Conservation (phyloP, 1,140 invertebrate genomes). For the Drosophila arawakana region DNA sequence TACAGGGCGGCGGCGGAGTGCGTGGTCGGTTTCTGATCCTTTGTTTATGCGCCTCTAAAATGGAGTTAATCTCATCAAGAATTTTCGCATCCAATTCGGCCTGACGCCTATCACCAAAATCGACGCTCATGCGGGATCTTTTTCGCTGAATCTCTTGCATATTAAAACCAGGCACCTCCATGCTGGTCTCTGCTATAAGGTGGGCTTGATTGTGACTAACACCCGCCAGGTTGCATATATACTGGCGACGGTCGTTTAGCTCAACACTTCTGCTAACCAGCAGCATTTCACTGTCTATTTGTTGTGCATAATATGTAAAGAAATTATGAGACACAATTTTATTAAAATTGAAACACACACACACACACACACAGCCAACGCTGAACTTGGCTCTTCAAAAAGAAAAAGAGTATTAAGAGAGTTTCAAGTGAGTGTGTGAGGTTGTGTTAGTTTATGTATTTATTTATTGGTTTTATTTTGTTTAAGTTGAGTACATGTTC, state of each 20-base stretch:
- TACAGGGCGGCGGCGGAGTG: constrained; percentile 50
- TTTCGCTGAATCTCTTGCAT: constrained; percentile 43
- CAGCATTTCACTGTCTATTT: constrained; percentile 13
- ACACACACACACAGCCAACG: neutral
- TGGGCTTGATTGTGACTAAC: constrained; percentile 46
- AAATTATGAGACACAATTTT: constrained; percentile 35
- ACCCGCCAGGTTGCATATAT: constrained; percentile 43
- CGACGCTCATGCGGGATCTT: constrained; percentile 35
- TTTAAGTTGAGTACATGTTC: constrained; percentile 34
- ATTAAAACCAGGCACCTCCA: constrained; percentile 48
- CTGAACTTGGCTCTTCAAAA: constrained; percentile 13
- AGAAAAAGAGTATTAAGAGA: constrained; percentile 8
- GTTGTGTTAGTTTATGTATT: neutral
- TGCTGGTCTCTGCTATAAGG: constrained; percentile 32
- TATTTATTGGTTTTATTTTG: constrained; percentile 27
- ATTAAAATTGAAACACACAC: constrained; percentile 32
- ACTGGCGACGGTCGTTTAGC: constrained; percentile 45
- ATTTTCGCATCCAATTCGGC: constrained; percentile 39
- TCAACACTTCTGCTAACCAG: constrained; percentile 8
- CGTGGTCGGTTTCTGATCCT: constrained; percentile 6
- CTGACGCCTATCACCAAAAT: constrained; percentile 47
- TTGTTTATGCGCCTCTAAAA: constrained; percentile 18
- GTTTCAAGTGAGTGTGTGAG: neutral
- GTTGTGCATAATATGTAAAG: constrained; percentile 28
- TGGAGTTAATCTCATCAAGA: constrained; percentile 20